Evolutionary conservation across 2,113 vertebrate genomes (phyloP), one percentile per base, ranked within the genome.

Genomic region (Hippocampus comes): DNA sequence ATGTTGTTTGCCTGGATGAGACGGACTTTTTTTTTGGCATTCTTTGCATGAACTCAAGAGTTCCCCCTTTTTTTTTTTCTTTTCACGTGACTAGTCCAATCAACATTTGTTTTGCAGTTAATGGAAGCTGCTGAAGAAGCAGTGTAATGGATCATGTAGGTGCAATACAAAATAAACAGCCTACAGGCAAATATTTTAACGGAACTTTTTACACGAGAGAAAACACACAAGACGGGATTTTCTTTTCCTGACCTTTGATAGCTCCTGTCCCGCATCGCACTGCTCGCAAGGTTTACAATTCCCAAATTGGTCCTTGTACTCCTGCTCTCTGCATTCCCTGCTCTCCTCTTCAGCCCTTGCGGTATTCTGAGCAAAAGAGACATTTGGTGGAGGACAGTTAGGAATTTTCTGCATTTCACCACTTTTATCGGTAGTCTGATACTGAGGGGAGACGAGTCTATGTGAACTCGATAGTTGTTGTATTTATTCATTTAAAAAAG

Each of bases 181-280:
- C 4, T 30, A 63, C 56, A 23, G 14, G 25, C 48, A 66, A 71
- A 23, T 59, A 21, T 30, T 63, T 78, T 18, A 66, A 66, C 23
- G 5, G 18, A 64, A 42, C 34, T 15, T 64, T 64, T 42, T 23
- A 17, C 9, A 11, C 23, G 38, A 42, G 38, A 41, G 12, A 41
- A 64, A 9, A 64, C 34, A 66, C n/a, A 48, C 64, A 66, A 66
- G 23, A 43, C 21, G n/a, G 9, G n/a, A 42, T 21, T 7, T 5
- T 43, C 15, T 27, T 34, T 23, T 12, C 59, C 85, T 49, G 71
- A 97, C 97, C 95, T 98, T 98, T 71, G 97, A 99, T 21, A 98
- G 89, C 73, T 99, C 97, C 91, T 96, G 94, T 83, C 97, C 97
- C 4, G 96, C 96, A n/a, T 96, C 95, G 73, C 97, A 99, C 64